These are phyloP conservation scores for Lagodon rhomboides DNA, from an alignment of 2,797 vertebrate genomes.

Conservation along the genomic window DNA sequence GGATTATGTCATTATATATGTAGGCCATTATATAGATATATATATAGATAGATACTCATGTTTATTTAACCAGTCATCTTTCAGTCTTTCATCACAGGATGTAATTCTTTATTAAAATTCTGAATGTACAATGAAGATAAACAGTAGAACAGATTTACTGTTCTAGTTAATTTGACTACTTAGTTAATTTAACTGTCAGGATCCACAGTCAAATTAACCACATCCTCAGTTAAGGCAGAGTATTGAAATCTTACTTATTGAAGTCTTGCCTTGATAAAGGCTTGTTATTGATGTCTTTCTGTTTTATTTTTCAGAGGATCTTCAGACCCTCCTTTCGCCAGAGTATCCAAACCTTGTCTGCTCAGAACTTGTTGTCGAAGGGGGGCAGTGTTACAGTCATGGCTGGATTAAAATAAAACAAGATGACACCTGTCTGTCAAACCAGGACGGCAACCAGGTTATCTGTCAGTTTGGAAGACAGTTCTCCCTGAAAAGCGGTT, in stretches of 20 bases:
- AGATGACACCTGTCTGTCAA: background rate
- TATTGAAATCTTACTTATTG: background rate
- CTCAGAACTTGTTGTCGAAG: slow-evolving; percentile 79
- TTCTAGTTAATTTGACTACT: background rate
- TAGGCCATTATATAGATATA: background rate
- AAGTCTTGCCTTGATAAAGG: background rate
- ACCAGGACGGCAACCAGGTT: slow-evolving; percentile 28
- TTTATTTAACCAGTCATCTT: background rate
- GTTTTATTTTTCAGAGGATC: slow-evolving; percentile 66
- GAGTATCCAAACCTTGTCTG: slow-evolving; percentile 81
- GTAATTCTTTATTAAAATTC: background rate
- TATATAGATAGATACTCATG: background rate
- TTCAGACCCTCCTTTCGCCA: slow-evolving; percentile 67
- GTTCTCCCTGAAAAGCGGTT: slow-evolving; percentile 74
- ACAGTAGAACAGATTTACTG: background rate
- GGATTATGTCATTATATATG: background rate
- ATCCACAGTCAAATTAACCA: background rate
- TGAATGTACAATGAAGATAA: background rate
- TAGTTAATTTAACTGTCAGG: background rate
- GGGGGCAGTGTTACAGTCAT: slow-evolving; percentile 68
- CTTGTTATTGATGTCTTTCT: background rate
- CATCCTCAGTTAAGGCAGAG: background rate
- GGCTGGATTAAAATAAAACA: slow-evolving; percentile 31
- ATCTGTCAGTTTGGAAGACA: slow-evolving; percentile 83
- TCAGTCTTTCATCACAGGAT: background rate